Base-by-base conservation (phyloP, 2,888 invertebrate genomes). In the Eupithecia pulchellata region DNA sequence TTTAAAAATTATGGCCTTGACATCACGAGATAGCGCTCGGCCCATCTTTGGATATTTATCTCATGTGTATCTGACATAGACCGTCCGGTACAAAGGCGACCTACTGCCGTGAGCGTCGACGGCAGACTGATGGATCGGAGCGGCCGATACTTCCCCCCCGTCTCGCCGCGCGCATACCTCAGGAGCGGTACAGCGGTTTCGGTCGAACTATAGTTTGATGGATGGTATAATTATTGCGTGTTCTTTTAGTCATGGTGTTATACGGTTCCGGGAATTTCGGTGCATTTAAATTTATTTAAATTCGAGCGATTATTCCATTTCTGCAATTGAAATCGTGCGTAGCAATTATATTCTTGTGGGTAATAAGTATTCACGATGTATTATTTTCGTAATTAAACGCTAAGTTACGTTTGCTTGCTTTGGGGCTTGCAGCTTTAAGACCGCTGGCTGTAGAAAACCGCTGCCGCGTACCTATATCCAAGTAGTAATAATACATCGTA, bases 121-220 rank as follows among this genome's bases (percentile, higher is more conserved):
- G n/a, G n/a, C n/a, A n/a, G n/a, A n/a, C n/a, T n/a, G n/a, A n/a
- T n/a, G n/a, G n/a, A n/a, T n/a, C n/a, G n/a, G n/a, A n/a, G n/a
- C n/a, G n/a, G n/a, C n/a, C n/a, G n/a, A n/a, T n/a, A n/a, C n/a
- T n/a, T n/a, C n/a, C n/a, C n/a, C n/a, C n/a, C n/a, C n/a, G n/a
- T n/a, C n/a, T n/a, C n/a, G n/a, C n/a, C n/a, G n/a, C n/a, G n/a
- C n/a, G n/a, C n/a, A n/a, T n/a, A n/a, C n/a, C n/a, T n/a, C n/a
- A n/a, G n/a, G n/a, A n/a, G n/a, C n/a, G n/a, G n/a, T n/a, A n/a
- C n/a, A n/a, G n/a, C n/a, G n/a, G n/a, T n/a, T n/a, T n/a, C n/a
- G n/a, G n/a, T n/a, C n/a, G n/a, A n/a, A n/a, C n/a, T n/a, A n/a
- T 60, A 60, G 60, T 20, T 61, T 61, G 61, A 61, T 34, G 25